A percentile compares a stretch with the other conserved stretches of the same genome.
Conservation (phyloP, 64 coral and sea anemone species). For the Orbicella faveolata region DNA sequence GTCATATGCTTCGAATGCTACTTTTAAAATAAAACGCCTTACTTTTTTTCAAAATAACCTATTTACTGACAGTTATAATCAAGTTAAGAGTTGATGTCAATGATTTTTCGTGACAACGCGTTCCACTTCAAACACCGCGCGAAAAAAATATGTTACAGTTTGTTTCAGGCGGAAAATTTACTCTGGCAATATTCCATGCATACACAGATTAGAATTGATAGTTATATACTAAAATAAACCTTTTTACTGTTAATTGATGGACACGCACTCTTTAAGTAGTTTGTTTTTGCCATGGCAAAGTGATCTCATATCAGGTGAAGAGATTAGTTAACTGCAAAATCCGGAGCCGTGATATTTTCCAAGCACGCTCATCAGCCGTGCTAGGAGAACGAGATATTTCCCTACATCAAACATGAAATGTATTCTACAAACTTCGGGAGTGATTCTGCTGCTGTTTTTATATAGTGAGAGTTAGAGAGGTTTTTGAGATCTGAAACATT, state of each 20-base stretch:
- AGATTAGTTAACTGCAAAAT: neutral
- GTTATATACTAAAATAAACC: neutral
- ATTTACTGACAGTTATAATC: neutral
- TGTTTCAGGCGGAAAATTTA: neutral
- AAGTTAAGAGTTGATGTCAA: neutral
- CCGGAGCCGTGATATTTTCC: neutral
- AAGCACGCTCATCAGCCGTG: too few species aligned
- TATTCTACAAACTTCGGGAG: too few species aligned
- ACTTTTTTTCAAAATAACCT: neutral
- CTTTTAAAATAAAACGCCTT: too few species aligned
- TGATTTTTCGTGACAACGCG: neutral
- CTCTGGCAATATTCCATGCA: slow-evolving; percentile 21
- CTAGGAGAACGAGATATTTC: too few species aligned
- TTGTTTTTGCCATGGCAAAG: neutral
- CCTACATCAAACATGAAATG: too few species aligned
- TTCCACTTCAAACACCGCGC: neutral
- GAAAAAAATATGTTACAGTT: neutral
- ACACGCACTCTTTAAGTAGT: neutral
- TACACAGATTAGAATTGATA: slow-evolving; percentile 25
- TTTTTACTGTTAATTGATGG: neutral
- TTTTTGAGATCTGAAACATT: too few species aligned
- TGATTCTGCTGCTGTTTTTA: too few species aligned
- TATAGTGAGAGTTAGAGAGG: too few species aligned
- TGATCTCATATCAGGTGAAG: neutral
- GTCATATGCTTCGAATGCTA: too few species aligned